phyloP scores from a whole-genome alignment of 2,888 invertebrate genomes.

The Helleia helle region DNA sequence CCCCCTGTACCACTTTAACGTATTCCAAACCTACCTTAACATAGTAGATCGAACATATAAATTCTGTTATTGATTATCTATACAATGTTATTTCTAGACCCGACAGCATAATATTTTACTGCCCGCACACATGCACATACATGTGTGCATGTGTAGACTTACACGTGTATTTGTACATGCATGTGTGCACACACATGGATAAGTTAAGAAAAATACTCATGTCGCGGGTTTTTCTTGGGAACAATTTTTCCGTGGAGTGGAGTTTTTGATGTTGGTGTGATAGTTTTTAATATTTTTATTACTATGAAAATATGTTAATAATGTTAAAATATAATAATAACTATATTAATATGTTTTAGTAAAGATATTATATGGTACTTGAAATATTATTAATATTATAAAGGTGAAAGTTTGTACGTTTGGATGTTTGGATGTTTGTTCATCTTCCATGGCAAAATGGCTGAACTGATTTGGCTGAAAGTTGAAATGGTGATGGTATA shows the following conservation, averaged over 20 bases:
- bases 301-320: too few species aligned
- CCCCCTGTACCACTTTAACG: too few species aligned
- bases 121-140: slow-evolving; percentile 41
- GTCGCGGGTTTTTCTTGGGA: slow-evolving; percentile 63
- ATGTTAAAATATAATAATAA: too few species aligned
- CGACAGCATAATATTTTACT: slow-evolving; percentile 74
- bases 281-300: too few species aligned
- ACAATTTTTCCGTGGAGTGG: slow-evolving; percentile 33
- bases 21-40: slow-evolving; percentile 25
- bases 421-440: too few species aligned
- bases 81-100: slow-evolving; percentile 73
- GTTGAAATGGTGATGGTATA: too few species aligned
- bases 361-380: too few species aligned
- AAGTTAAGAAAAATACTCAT: slow-evolving; percentile 65
- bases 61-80: slow-evolving; percentile 70
- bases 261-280: not conserved
- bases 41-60: slow-evolving; percentile 44
- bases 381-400: too few species aligned
- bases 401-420: too few species aligned
- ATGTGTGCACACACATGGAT: slow-evolving; percentile 21
- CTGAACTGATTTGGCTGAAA: too few species aligned
- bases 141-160: slow-evolving; percentile 24
- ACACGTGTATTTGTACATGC: slow-evolving; percentile 12
- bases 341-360: too few species aligned
- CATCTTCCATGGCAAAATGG: too few species aligned